These are phyloP conservation scores for Drosophila truncata DNA, from an alignment of 1,140 invertebrate species.

Conservation along the genomic window DNA sequence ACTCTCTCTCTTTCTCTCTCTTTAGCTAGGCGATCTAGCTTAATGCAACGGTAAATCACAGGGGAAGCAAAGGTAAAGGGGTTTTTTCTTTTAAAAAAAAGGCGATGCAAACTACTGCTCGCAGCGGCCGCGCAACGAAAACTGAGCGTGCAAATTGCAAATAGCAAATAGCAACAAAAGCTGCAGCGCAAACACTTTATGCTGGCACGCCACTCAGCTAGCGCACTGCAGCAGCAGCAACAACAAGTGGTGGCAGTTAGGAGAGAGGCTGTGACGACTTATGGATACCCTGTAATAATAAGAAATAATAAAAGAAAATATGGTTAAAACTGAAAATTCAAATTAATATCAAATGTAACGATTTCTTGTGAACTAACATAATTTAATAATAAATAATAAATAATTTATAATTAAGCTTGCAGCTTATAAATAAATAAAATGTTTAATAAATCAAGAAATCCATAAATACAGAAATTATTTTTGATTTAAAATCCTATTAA, in stretches of 20 bases:
- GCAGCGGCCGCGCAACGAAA: slow-evolving; percentile 75
- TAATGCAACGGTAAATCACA: slow-evolving; percentile 6
- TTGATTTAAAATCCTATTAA: no score
- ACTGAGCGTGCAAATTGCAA: slow-evolving; percentile 63
- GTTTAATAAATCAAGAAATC: not conserved
- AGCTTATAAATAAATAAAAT: not conserved
- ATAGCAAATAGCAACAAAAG: slow-evolving; percentile 69
- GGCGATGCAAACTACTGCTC: slow-evolving; percentile 62
- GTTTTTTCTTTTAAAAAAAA: not conserved
- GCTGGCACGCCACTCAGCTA: slow-evolving; percentile 41
- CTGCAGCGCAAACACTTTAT: slow-evolving; percentile 79
- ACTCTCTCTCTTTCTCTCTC: not conserved
- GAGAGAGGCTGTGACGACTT: not conserved
- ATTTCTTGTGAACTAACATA: not conserved
- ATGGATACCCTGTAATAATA: not conserved
- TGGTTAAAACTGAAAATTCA: not conserved
- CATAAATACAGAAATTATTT: no score
- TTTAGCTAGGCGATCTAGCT: not conserved
- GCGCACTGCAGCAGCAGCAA: slow-evolving; percentile 23
- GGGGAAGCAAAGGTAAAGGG: not conserved
- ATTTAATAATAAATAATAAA: not conserved
- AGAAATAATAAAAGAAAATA: not conserved
- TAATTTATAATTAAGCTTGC: no score
- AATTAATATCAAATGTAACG: not conserved
- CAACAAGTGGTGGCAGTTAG: slow-evolving; percentile 20